Evolutionary conservation across 2,888 invertebrate genomes (phyloP).

Genomic region (Lithophane leautieri): DNA sequence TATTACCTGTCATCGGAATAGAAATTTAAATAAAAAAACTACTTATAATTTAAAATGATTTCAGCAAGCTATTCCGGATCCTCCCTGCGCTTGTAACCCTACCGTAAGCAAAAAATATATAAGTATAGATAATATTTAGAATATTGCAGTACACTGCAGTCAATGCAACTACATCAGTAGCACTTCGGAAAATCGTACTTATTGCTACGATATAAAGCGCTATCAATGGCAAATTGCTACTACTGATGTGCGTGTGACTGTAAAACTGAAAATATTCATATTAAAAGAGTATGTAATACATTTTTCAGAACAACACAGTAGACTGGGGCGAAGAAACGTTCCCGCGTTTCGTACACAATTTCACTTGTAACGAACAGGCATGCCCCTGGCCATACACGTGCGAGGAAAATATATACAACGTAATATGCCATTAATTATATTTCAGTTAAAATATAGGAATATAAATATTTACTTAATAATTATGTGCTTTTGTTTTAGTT

Average conservation of each 20-base stretch:
- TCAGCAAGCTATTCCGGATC: slow-evolving; percentile 77
- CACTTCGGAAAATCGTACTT: not conserved
- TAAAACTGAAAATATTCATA: not conserved
- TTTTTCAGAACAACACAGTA: slow-evolving; percentile 72
- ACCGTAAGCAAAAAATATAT: slow-evolving; percentile 69
- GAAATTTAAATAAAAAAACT: not conserved
- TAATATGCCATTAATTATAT: slow-evolving; percentile 66
- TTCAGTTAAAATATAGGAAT: not conserved
- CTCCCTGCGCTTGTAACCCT: slow-evolving; percentile 76
- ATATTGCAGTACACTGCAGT: not conserved
- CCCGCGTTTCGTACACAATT: slow-evolving; percentile 76
- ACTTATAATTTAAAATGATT: slow-evolving; percentile 50
- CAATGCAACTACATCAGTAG: not conserved
- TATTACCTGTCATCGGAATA: not conserved
- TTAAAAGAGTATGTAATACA: not conserved
- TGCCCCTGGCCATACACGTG: slow-evolving; percentile 79
- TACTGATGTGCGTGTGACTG: slow-evolving; percentile 8
- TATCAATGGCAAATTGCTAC: not conserved
- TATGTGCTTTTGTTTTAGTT: slow-evolving; percentile 73
- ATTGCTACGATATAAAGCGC: not conserved
- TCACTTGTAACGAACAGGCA: slow-evolving; percentile 73
- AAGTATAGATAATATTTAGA: not conserved
- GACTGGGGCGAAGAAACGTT: slow-evolving; percentile 75
- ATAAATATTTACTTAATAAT: not conserved
- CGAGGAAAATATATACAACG: slow-evolving; percentile 76